phyloP scores from a whole-genome alignment of 1,140 invertebrate species.

The Rhopalosiphum padi region DNA sequence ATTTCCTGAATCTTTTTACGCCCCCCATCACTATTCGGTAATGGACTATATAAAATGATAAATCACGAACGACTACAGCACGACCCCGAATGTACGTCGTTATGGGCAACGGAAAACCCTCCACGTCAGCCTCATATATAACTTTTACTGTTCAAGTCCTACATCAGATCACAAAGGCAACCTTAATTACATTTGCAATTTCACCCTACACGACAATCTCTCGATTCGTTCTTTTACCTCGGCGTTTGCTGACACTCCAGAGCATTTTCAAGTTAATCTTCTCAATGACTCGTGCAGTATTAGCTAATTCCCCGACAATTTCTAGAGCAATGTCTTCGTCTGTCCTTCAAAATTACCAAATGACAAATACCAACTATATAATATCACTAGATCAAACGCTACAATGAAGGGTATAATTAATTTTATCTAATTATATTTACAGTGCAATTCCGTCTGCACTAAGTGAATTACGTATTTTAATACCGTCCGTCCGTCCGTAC shows the following conservation, averaged over 20 bases:
- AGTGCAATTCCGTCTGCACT: neutral
- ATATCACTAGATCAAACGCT: neutral
- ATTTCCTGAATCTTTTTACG: constrained; percentile 12
- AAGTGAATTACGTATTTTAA: neutral
- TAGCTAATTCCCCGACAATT: neutral
- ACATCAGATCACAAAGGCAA: neutral
- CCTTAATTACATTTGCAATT: constrained; percentile 41
- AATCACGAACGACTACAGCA: constrained; percentile 4
- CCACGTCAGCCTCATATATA: neutral
- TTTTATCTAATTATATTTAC: neutral
- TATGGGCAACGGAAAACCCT: neutral
- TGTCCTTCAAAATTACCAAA: neutral
- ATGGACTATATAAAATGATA: constrained; percentile 24
- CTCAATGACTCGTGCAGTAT: neutral
- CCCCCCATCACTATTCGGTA: neutral
- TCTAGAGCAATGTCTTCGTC: neutral
- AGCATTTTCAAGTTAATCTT: neutral
- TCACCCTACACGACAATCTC: constrained; percentile 4
- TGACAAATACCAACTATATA: neutral
- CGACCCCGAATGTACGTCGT: neutral
- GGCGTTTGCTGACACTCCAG: neutral
- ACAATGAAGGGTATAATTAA: neutral
- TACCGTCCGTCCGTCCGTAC: neutral
- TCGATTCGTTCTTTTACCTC: constrained; percentile 35
- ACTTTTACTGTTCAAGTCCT: constrained; percentile 31